Conservation (phyloP, 2,797 vertebrate species). For the Prionace glauca region DNA sequence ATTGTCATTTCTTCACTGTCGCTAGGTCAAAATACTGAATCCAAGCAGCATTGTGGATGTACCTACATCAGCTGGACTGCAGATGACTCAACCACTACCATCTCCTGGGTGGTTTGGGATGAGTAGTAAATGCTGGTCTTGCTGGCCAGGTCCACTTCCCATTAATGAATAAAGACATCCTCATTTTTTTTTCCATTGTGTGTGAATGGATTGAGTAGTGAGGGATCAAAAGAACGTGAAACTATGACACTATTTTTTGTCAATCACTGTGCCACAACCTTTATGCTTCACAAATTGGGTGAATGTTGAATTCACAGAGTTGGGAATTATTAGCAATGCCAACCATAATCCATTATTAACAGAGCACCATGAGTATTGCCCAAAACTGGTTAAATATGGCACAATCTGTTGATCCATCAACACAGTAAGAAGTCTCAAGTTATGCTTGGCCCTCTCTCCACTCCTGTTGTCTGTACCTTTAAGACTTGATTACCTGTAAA, state of each 20-base stretch:
- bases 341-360: not conserved
- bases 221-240: not conserved
- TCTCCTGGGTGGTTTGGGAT: not conserved
- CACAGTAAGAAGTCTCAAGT: too few species aligned
- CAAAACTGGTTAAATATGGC: not conserved
- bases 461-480: too few species aligned
- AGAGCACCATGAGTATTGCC: not conserved
- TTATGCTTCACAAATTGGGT: not conserved
- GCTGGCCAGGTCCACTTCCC: not conserved
- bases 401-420: not conserved
- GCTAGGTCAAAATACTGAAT: not conserved
- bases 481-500: too few species aligned
- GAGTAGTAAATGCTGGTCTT: not conserved
- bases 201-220: not conserved
- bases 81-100: not conserved
- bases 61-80: not conserved
- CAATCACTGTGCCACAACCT: not conserved
- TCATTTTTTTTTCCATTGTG: not conserved
- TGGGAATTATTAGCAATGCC: not conserved
- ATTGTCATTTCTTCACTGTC: not conserved
- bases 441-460: too few species aligned
- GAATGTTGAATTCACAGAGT: not conserved
- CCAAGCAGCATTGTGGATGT: not conserved
- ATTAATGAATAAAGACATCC: not conserved
- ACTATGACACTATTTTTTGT: not conserved